Evolutionary conservation across 1,140 invertebrate species (phyloP).

Genomic region (Bombus affinis): DNA sequence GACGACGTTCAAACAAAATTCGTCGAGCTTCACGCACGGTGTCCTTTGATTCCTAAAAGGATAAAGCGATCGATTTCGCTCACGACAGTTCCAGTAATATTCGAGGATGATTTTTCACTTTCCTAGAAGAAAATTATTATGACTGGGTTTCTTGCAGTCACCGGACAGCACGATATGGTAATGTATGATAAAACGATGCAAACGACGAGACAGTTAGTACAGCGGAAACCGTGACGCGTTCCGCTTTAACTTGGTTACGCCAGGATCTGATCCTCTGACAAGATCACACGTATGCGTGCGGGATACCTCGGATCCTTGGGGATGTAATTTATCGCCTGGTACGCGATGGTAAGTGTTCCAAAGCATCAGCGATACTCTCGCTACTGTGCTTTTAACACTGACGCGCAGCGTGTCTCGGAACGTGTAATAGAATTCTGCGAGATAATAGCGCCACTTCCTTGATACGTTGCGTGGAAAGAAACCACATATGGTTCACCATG

Average conservation of each 20-base stretch:
- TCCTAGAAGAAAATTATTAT: background rate
- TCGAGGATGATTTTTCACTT: background rate
- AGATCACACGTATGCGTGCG: constrained; percentile 6
- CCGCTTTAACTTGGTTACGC: constrained; percentile 31
- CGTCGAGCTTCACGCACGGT: no score
- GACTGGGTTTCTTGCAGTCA: background rate
- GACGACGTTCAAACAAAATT: no score
- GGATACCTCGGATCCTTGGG: constrained; percentile 23
- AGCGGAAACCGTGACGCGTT: constrained; percentile 24
- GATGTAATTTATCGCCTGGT: constrained; percentile 29
- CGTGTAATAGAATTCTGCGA: background rate
- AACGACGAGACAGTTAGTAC: background rate
- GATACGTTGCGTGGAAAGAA: background rate
- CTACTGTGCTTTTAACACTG: constrained; percentile 13
- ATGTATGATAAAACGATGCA: constrained; percentile 32
- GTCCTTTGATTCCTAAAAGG: no score
- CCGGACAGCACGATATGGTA: background rate
- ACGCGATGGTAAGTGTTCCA: constrained; percentile 6
- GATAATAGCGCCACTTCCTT: background rate
- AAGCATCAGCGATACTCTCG: constrained; percentile 3
- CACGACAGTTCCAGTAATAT: no score
- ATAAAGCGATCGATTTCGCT: background rate
- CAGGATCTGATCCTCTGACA: constrained; percentile 25
- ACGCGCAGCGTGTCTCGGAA: background rate
- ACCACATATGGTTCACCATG: background rate